A percentile compares a stretch with the other conserved stretches of the same genome.
Evolutionary conservation across 2,113 vertebrate genomes (phyloP).

Genomic region (Suncus etruscus): DNA sequence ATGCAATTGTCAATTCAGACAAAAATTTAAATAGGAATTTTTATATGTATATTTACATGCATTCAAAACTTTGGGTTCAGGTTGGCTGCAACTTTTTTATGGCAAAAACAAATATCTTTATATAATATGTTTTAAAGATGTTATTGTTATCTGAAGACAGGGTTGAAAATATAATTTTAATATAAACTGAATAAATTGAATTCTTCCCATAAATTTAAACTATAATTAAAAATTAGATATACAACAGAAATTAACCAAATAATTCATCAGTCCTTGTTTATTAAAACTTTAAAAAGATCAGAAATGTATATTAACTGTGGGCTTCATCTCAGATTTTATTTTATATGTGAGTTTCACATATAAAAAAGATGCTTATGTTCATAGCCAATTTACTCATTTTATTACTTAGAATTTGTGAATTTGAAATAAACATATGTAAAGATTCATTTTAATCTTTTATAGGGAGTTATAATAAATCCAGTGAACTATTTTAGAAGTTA

Average conservation of each 20-base stretch:
- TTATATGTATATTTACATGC: not conserved
- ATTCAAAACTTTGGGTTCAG: not conserved
- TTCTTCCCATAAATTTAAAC: conserved; percentile 30
- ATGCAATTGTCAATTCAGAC: too few relatives aligned
- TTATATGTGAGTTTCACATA: not conserved
- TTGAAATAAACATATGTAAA: not conserved
- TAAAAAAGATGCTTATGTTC: not conserved
- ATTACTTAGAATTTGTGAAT: not conserved
- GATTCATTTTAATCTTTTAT: not conserved
- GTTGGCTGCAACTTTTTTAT: not conserved
- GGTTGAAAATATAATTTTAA: not conserved
- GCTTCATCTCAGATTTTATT: not conserved
- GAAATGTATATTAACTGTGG: not conserved
- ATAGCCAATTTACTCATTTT: not conserved
- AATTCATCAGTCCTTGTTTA: conserved; percentile 22
- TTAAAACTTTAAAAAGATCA: not conserved
- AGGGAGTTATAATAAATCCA: not conserved
- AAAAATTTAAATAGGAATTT: not conserved
- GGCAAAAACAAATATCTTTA: not conserved
- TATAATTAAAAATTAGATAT: conserved; percentile 38
- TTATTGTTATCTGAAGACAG: not conserved
- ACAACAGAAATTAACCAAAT: conserved; percentile 42
- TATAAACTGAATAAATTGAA: not conserved
- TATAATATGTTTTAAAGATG: conserved; percentile 6
- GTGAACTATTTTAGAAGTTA: not conserved